Evolutionary conservation across 2,888 invertebrate genomes (phyloP), one percentile per base, ranked within the genome.

Genomic region (Chaetogeoica ovagalla): DNA sequence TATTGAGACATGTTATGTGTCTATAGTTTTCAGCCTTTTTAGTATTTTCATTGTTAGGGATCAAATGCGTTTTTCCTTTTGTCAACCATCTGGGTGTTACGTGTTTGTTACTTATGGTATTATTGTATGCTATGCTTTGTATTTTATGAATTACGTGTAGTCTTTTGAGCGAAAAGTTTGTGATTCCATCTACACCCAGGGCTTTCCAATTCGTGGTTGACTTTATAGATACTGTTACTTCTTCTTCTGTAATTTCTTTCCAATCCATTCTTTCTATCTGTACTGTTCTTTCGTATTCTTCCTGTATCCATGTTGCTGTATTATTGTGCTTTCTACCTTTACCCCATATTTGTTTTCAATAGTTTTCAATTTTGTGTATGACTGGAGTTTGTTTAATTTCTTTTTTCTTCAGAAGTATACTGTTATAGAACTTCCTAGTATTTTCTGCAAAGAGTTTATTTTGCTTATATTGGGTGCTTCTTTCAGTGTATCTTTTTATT

Each of bases 191-290:
- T 23, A 59, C 21, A 19, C 73, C 73, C 17, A 60, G 73, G 23
- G 73, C 57, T 73, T 73, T 73, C 73, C 73, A 73, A 30, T 73
- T 73, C 13, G 48, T n/a, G 30, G 73, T 57, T 57, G 55, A 37
- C 30, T 60, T 73, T 23, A 73, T 37, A 17, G 62, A 19, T 19
- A n/a, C 37, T 19, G 30, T 8, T 19, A 73, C 57, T 48, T 57
- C 73, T 57, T n/a, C 59, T n/a, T 73, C 60, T 17, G 37, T 23
- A 60, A 73, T 73, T 30, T 57, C n/a, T 23, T 55, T 55, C 21
- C 57, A 48, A 13, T 30, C 37, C 73, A 73, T 73, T 23, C 43
- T 30, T 15, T 57, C 8, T 57, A 73, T 21, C 19, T 73, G 37
- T 5, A n/a, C 37, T n/a, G 30, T 59, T 30, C 62, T 55, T 15